Evolutionary conservation across 1,140 invertebrate species (phyloP).

Genomic region (Trissolcus basalis): DNA sequence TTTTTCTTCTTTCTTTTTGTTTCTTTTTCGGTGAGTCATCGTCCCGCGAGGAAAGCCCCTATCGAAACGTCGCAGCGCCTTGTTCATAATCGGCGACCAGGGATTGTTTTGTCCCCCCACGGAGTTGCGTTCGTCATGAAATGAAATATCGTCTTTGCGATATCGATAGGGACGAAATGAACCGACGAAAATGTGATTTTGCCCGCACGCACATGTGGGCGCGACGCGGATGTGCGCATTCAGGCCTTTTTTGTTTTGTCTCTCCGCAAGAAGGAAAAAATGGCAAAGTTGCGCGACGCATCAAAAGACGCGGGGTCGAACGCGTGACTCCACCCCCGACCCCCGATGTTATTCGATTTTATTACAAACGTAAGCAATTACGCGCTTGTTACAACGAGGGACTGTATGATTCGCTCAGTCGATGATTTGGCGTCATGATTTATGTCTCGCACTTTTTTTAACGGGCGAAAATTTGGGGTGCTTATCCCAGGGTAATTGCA

Average conservation of each 20-base stretch:
- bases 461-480: slow-evolving; percentile 13
- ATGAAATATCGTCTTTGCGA: slow-evolving; percentile 70
- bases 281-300: slow-evolving; percentile 11
- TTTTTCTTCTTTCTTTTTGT: slow-evolving; percentile 26
- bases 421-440: slow-evolving; percentile 33
- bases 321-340: neutral
- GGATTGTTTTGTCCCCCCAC: slow-evolving; percentile 49
- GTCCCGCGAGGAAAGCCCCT: slow-evolving; percentile 59
- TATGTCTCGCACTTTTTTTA: slow-evolving; percentile 28
- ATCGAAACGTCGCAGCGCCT: slow-evolving; percentile 21
- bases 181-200: slow-evolving; percentile 59
- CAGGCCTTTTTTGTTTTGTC: slow-evolving; percentile 49
- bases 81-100: slow-evolving; percentile 59
- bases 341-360: slow-evolving; percentile 34
- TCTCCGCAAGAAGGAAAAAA: no score
- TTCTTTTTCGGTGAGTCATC: slow-evolving; percentile 57
- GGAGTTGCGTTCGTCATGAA: slow-evolving; percentile 50
- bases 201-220: slow-evolving; percentile 31
- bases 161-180: slow-evolving; percentile 67
- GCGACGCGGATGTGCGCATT: slow-evolving; percentile 42
- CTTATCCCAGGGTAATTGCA: slow-evolving; percentile 34
- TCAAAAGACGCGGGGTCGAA: slow-evolving; percentile 12
- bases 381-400: slow-evolving; percentile 2
- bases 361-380: slow-evolving; percentile 47
- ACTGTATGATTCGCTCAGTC: slow-evolving; percentile 10